Evolutionary conservation across 1,140 invertebrate genomes (phyloP), one percentile per base, ranked within the genome.

Genomic region (Euschistus heros): DNA sequence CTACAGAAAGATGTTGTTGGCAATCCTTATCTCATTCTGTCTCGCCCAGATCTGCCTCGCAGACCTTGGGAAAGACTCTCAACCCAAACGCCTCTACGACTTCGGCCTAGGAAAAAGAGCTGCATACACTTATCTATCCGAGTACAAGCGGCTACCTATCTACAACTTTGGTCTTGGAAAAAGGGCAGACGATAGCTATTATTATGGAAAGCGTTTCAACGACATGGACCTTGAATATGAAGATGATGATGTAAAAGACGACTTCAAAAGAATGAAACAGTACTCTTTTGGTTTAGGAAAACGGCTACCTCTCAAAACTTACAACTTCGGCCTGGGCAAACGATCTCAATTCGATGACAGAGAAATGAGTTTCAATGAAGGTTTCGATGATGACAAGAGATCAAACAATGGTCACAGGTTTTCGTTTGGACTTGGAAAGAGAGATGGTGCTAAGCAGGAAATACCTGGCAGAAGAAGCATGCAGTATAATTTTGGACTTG

Each of bases 121-220:
- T 0, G 79, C 80, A 0, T 84, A 84, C 72, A 82, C 80, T 66
- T 84, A 84, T 68, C 80, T 83, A 15, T 82, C 82, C 0, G 82
- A 84, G 62, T 83, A 82, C 68, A 86, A 86, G 68, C 76, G 83
- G 67, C 74, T 85, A 24, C 84, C 84, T 0, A 79, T 84, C 1
- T 85, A 82, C 70, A 83, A 84, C 70, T 86, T 86, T 69, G 84
- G 84, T 8, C 74, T 85, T 15, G 84, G 83, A 2, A 84, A 86
- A 69, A 76, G 82, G 72, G 57, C 64, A 5, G n/a, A 42, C 24
- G 22, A 30, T 22, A 18, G 46, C n/a, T 50, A 50, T 17, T 22
- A 18, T 6, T 50, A 20, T 17, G 71, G 71, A 1, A 72, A 72
- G 54, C 57, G 71, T n/a, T 37, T 37, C 33, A 63, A 65, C 30